Conservation (phyloP, 1,140 invertebrate species). For the Harpegnathos saltator region DNA sequence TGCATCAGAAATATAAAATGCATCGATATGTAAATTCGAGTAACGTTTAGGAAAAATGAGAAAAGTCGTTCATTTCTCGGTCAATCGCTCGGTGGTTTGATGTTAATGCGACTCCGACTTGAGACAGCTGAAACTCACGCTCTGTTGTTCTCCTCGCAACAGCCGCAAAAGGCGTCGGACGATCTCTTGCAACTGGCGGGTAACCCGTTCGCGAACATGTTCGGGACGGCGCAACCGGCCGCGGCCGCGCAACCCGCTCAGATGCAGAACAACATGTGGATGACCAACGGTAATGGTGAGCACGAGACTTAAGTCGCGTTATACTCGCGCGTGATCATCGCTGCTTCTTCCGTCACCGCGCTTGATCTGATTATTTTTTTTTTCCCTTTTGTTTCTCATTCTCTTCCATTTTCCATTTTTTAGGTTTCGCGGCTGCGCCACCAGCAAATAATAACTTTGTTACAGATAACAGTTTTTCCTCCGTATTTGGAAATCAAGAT, state of each 20-base stretch:
- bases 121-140: no score
- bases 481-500: slow-evolving; percentile 92
- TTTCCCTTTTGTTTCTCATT: slow-evolving; percentile 79
- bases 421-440: slow-evolving; percentile 87
- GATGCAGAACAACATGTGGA: slow-evolving; percentile 88
- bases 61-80: no score
- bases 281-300: slow-evolving; percentile 90
- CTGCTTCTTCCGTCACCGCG: slow-evolving; percentile 55
- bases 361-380: slow-evolving; percentile 75
- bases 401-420: slow-evolving; percentile 71
- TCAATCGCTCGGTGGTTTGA: no score
- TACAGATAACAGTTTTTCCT: slow-evolving; percentile 93
- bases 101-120: no score
- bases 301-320: slow-evolving; percentile 61
- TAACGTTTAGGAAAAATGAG: no score
- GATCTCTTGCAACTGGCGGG: slow-evolving; percentile 94
- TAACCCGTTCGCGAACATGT: slow-evolving; percentile 97
- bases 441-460: slow-evolving; percentile 92
- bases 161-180: slow-evolving; percentile 92
- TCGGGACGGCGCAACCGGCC: slow-evolving; percentile 86
- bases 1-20: no score
- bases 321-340: slow-evolving; percentile 39
- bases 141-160: slow-evolving; percentile 4
- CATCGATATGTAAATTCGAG: no score
- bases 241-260: slow-evolving; percentile 79